Base-by-base conservation (phyloP, 2,797 vertebrate species). In the Tapera naevia region DNA sequence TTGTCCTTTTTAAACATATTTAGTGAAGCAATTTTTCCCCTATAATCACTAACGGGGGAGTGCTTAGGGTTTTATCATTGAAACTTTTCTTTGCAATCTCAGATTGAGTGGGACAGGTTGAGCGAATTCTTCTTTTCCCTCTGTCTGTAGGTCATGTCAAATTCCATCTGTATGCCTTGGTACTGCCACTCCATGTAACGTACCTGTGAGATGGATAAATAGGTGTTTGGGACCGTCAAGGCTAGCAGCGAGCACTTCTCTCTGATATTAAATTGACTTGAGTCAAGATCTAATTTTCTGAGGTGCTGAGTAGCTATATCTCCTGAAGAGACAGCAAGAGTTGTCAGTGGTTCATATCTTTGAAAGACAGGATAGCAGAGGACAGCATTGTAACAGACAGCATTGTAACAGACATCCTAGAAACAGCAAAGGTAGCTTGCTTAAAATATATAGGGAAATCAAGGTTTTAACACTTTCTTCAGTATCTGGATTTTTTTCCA, bases 141-240 rank as follows among this genome's bases (percentile, higher is more conserved):
- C 43, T 37, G 5, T 50, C 75, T 74, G 28, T 66, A 88, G 80
- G 60, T 75, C 91, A 23, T 65, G 76, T 50, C 88, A 86, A 72
- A 78, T 61, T 60, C 80, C 88, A 78, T 82, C 80, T 96, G 91
- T 88, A 53, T 54, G 83, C 19, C 24, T 79, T 85, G 84, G 88
- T 88, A 0, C 76, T 87, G 88, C 53, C 80, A 32, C 53, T 86
- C 43, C 9, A 27, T 72, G 80, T 67, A 76, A 7, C 60, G 11
- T 64, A 85, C 62, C 74, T 76, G 64, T 25, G 86, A 78, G 92
- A 69, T 69, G 69, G 80, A 71, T 51, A 85, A 82, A 58, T 50
- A 89, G 71, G 57, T 84, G 64, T 43, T 70, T 43, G 86, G 78
- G 76, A 17, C 48, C 3, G 1, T 43, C 82, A 43, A 19, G 82